These are phyloP conservation scores for Pipistrellus pygmaeus DNA, from an alignment of 2,797 vertebrate genomes.

Conservation along the genomic window DNA sequence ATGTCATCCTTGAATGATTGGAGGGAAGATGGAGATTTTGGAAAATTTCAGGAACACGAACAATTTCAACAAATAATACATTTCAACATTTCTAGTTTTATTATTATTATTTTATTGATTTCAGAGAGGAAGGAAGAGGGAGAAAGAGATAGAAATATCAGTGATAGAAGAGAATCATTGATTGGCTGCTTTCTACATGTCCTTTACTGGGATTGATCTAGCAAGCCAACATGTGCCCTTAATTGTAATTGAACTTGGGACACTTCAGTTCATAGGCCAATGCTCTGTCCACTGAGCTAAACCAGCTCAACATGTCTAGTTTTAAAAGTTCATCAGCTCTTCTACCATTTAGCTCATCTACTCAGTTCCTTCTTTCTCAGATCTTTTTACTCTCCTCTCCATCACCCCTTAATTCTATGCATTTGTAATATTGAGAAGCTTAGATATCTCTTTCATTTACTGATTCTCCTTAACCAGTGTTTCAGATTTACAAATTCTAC, in stretches of 20 bases:
- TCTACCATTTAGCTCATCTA: neutral
- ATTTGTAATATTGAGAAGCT: neutral
- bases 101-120: too few relatives aligned
- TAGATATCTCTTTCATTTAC: neutral
- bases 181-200: too few relatives aligned
- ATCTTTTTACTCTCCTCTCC: neutral
- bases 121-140: too few relatives aligned
- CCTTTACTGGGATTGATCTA: too few relatives aligned
- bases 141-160: too few relatives aligned
- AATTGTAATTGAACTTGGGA: too few relatives aligned
- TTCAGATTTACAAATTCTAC: neutral
- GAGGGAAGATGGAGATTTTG: neutral
- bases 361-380: neutral
- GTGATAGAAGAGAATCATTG: too few relatives aligned
- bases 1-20: neutral
- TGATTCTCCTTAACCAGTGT: neutral
- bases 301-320: neutral
- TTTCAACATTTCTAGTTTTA: neutral
- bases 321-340: neutral
- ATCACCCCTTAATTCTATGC: neutral
- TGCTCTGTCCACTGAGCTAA: too few relatives aligned
- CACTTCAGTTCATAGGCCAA: too few relatives aligned
- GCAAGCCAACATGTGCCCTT: too few relatives aligned
- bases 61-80: neutral
- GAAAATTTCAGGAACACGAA: neutral